Conservation (phyloP, 2,888 invertebrate species). For the Amiota communis region DNA sequence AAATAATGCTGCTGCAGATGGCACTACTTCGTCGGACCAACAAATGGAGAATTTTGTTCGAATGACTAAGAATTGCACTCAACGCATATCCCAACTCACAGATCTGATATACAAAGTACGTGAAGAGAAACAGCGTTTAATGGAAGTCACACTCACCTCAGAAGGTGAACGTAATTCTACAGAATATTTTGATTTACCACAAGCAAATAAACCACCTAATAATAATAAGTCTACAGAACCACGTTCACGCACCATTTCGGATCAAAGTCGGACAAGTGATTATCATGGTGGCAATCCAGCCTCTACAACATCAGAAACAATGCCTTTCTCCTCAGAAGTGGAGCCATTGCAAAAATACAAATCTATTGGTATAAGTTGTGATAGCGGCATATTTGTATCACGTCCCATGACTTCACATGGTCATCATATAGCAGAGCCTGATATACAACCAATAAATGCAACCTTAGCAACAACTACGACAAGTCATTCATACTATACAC, state of each 20-base stretch:
- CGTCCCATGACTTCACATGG: constrained; percentile 69
- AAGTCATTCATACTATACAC: not conserved
- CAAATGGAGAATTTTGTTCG: constrained; percentile 73
- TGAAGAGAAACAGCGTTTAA: constrained; percentile 75
- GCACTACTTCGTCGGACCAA: not conserved
- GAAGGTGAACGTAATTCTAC: constrained; percentile 71
- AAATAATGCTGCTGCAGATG: not conserved
- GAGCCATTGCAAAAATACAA: constrained; percentile 63
- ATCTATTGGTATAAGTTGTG: constrained; percentile 66
- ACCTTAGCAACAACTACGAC: constrained; percentile 44
- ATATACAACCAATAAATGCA: constrained; percentile 52
- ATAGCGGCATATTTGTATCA: constrained; percentile 72
- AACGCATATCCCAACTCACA: constrained; percentile 76
- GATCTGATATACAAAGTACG: constrained; percentile 77
- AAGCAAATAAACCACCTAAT: constrained; percentile 38
- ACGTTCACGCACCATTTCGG: constrained; percentile 46
- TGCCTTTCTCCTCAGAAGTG: constrained; percentile 43
- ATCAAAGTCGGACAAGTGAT: constrained; percentile 45
- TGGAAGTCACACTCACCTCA: constrained; percentile 72
- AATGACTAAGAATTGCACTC: constrained; percentile 75
- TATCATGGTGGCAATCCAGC: constrained; percentile 30
- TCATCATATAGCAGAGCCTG: constrained; percentile 43
- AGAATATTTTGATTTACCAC: constrained; percentile 70
- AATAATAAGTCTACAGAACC: constrained; percentile 3
- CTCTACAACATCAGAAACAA: constrained; percentile 46